Base-by-base conservation (phyloP, 2,113 vertebrate genomes). In the Rhodinocichla rosea region DNA sequence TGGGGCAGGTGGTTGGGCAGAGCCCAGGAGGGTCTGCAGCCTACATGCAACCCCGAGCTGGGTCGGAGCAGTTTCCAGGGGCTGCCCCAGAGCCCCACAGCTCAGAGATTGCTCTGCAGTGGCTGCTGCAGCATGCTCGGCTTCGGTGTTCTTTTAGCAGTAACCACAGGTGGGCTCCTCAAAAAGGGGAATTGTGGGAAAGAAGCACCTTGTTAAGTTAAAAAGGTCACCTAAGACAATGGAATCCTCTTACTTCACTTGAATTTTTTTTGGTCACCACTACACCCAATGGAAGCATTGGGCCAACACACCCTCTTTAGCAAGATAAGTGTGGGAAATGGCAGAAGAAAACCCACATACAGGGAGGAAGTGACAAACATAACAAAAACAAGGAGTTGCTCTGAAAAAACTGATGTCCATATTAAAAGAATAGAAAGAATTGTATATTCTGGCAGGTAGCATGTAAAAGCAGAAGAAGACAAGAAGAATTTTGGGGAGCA, bases 101-200 rank as follows among this genome's bases (percentile, higher is more conserved):
- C 44, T 78, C 42, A 62, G 68, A 74, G 24, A 15, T 22, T 62
- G 19, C 39, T 74, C 60, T 68, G 55, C 53, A 40, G 52, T 0
- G 0, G 40, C 67, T 33, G 26, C 62, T 5, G 2, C 45, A 33
- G 56, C 77, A 13, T 0, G 0, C 30, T 59, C 0, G 0, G 24
- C 23, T 55, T 64, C 15, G 1, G 37, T 10, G 26, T 2, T 76
- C 56, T 77, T 39, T 47, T 63, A 6, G 42, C 55, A 37, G 59
- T 3, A 14, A 3, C 57, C 4, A 0, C 22, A 14, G 12, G 1
- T 62, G 26, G 37, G 22, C 19, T 73, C 26, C 23, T 52, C n/a
- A 15, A 10, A 70, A 86, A 53, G 11, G 33, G 30, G 10, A 79
- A 3, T 67, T 40, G 47, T 6, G 12, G 52, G 32, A 81, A 62